Base-by-base conservation (phyloP, 2,888 invertebrate species). In the Eulithis prunata region DNA sequence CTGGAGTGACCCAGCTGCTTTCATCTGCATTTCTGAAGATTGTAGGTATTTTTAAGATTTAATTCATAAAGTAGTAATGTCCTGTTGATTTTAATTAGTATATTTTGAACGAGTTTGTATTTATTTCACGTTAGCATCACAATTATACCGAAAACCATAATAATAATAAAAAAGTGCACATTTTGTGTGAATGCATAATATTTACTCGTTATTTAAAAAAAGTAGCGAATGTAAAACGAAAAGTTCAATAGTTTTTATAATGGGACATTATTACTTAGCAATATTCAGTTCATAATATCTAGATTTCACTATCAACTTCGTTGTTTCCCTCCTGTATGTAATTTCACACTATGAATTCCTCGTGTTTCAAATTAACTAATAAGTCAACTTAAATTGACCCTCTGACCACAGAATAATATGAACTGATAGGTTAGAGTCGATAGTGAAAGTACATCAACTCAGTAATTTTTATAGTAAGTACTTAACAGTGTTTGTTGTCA, bases 1-100 rank as follows among this genome's bases (percentile, higher is more conserved):
- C 14, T 57, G 46, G 51, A 56, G 46, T 51, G 56, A 56, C 56
- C 55, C 36, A 66, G 38, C 49, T 55, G 49, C 10, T 38, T 53
- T 51, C 49, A 58, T 66, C 43, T 62, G 65, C 51, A 62, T 66
- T 66, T 66, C 14, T 57, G 62, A 62, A 57, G 47, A 28, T 41
- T 14, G 12, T 43, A 47, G 49, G 49, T 49, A 49, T 49, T 51
- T 36, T 8, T 62, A 59, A 62, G 62, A 14, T 49, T 62, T 62
- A 12, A 46, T 64, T 60, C 21, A 45, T 59, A 43, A 43, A 43
- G 43, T 55, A 45, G 47, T 36, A 55, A 64, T 55, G 55, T 64
- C 64, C 62, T 43, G 10, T 36, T 57, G 12, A 8, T 49, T 56
- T 51, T 51, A n/a, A 36, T 53, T 5, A 54, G 47, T 63, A 54